These are phyloP conservation scores for Brachypodius melanocephalos DNA, from an alignment of 2,113 vertebrate genomes.

Conservation along the genomic window DNA sequence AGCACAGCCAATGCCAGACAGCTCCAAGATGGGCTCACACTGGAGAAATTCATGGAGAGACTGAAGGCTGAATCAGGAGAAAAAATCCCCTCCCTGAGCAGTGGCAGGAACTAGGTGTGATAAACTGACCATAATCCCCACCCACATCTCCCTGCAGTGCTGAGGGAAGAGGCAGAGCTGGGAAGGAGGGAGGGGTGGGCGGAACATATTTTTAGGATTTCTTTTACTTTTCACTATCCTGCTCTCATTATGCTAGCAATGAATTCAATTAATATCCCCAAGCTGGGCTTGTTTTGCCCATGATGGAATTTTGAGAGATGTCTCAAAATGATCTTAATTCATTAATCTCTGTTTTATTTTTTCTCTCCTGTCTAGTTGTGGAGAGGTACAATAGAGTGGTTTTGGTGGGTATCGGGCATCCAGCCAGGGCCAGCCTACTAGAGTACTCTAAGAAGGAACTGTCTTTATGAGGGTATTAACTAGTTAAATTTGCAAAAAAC, in stretches of 20 bases:
- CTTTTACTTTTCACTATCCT: not conserved
- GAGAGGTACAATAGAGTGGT: not conserved
- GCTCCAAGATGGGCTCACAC: rapidly evolving
- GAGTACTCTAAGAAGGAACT: not conserved
- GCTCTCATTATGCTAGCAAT: not conserved
- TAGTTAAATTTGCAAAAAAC: not conserved
- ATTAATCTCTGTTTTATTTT: not conserved
- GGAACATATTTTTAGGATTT: not conserved
- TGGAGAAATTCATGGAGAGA: not conserved
- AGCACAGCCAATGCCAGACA: not conserved
- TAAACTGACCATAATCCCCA: not conserved
- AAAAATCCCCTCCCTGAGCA: not conserved
- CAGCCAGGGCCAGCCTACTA: not conserved
- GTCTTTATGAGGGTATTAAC: not conserved
- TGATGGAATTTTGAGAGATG: not conserved
- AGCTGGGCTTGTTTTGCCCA: not conserved
- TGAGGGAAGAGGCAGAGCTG: not conserved
- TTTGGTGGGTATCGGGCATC: not conserved
- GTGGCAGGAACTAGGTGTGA: not conserved
- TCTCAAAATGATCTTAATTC: not conserved
- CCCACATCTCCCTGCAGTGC: not conserved
- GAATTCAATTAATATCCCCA: not conserved
- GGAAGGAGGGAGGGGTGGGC: not conserved
- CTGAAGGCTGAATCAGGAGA: not conserved
- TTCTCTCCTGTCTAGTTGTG: not conserved